Evolutionary conservation across 2,888 invertebrate species (phyloP).

Genomic region (Drosophila barbarae): DNA sequence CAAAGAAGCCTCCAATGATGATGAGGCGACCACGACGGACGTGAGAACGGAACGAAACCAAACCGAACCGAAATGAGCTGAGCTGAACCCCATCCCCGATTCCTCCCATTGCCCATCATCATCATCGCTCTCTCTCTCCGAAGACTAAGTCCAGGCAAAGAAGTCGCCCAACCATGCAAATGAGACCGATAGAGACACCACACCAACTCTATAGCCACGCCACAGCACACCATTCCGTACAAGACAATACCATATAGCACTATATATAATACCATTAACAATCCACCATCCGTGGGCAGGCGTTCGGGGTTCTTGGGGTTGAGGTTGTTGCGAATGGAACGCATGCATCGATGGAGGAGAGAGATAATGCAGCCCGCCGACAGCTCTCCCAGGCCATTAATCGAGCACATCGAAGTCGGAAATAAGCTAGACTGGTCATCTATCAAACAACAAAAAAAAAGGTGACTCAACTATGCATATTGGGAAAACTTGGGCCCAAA

Average conservation of each 20-base stretch:
- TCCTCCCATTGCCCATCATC: too few species aligned
- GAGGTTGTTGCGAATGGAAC: constrained; percentile 30
- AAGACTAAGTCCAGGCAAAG: constrained; percentile 6
- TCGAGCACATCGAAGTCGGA: constrained; percentile 16
- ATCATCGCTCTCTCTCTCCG: too few species aligned
- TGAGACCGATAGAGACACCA: constrained; percentile 38
- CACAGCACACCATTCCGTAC: constrained; percentile 2
- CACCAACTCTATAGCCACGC: constrained; percentile 2
- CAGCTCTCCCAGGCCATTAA: constrained; percentile 28
- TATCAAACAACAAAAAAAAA: background rate
- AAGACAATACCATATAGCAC: constrained; percentile 8
- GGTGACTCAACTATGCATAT: constrained; percentile 4
- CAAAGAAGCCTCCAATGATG: constrained; percentile 22
- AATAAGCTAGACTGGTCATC: constrained; percentile 13
- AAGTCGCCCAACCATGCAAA: constrained; percentile 42
- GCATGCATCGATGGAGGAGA: constrained; percentile 43
- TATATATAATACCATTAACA: constrained; percentile 9
- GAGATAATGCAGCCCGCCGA: constrained; percentile 58
- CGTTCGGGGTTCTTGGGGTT: constrained; percentile 10
- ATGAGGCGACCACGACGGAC: constrained; percentile 37
- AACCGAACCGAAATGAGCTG: background rate
- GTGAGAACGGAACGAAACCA: constrained; percentile 33
- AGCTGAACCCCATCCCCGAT: background rate
- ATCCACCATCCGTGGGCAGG: constrained; percentile 5
- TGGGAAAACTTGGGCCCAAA: background rate